Evolutionary conservation across 2,797 vertebrate species (phyloP).

Genomic region (Helarctos malayanus): DNA sequence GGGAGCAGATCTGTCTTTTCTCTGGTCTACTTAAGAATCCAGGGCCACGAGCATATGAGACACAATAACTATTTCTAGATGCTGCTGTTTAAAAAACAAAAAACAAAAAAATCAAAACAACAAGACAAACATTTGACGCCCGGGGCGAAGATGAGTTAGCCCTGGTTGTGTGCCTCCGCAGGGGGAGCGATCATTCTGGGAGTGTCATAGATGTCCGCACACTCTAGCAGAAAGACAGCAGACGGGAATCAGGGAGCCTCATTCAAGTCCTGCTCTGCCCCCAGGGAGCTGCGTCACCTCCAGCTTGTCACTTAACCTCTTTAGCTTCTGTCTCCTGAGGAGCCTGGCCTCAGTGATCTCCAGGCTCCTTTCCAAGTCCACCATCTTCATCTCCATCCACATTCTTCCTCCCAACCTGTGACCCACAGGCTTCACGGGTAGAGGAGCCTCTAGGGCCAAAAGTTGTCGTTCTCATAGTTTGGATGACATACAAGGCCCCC

Average conservation of each 20-base stretch:
- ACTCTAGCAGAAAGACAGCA: background rate
- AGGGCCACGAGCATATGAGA: background rate
- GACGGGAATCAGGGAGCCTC: background rate
- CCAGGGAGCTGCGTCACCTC: background rate
- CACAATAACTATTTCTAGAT: background rate
- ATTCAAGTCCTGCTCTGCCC: background rate
- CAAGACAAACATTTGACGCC: background rate
- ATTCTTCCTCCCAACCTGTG: slow-evolving; percentile 65
- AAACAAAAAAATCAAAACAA: background rate
- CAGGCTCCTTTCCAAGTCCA: slow-evolving; percentile 40
- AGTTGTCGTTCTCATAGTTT: background rate
- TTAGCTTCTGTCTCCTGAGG: slow-evolving; percentile 57
- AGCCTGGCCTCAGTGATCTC: background rate
- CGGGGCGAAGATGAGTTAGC: background rate
- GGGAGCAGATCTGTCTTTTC: background rate
- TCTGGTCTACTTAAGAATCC: background rate
- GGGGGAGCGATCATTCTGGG: background rate
- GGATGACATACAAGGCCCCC: background rate
- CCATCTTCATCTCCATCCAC: background rate
- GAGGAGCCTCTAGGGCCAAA: background rate
- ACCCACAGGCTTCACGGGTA: background rate
- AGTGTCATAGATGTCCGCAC: rapidly evolving
- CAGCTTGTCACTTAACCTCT: slow-evolving; percentile 20
- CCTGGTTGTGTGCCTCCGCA: background rate
- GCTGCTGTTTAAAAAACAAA: background rate